These are phyloP conservation scores for Pemphigus obesinymphae DNA, from an alignment of 1,140 invertebrate species.

Conservation along the genomic window DNA sequence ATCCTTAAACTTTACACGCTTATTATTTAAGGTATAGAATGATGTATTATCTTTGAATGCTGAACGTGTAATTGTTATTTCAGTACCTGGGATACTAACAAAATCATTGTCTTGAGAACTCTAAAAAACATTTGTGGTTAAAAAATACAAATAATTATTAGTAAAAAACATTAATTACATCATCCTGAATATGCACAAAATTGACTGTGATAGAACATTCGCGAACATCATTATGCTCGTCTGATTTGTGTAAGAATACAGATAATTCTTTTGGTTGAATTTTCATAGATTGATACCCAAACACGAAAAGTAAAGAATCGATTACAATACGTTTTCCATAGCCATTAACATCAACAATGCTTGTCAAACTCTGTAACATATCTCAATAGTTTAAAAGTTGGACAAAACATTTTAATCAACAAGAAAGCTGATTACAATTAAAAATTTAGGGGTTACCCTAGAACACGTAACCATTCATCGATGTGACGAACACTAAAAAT, in stretches of 20 bases:
- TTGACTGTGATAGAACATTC: slow-evolving; percentile 85
- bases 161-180: slow-evolving; percentile 50
- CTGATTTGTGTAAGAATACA: slow-evolving; percentile 91
- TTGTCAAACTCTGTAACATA: slow-evolving; percentile 78
- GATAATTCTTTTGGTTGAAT: slow-evolving; percentile 95
- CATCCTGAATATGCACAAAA: slow-evolving; percentile 86
- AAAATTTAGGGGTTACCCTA: neutral
- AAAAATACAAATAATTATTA: neutral
- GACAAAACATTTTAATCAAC: neutral
- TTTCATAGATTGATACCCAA: slow-evolving; percentile 92
- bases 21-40: slow-evolving; percentile 76
- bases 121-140: slow-evolving; percentile 50
- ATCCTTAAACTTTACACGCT: slow-evolving; percentile 80
- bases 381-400: neutral
- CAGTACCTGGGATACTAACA: slow-evolving; percentile 69
- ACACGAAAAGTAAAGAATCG: slow-evolving; percentile 98
- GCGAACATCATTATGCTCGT: slow-evolving; percentile 67
- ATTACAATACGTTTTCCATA: slow-evolving; percentile 99
- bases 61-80: slow-evolving; percentile 80
- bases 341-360: slow-evolving; percentile 98
- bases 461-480: too few species aligned
- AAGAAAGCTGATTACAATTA: neutral
- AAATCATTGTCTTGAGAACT: slow-evolving; percentile 60
- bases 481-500: too few species aligned
- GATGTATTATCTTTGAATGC: slow-evolving; percentile 86